Evolutionary conservation across 2,113 vertebrate genomes (phyloP).

Genomic region (Microtus ochrogaster): DNA sequence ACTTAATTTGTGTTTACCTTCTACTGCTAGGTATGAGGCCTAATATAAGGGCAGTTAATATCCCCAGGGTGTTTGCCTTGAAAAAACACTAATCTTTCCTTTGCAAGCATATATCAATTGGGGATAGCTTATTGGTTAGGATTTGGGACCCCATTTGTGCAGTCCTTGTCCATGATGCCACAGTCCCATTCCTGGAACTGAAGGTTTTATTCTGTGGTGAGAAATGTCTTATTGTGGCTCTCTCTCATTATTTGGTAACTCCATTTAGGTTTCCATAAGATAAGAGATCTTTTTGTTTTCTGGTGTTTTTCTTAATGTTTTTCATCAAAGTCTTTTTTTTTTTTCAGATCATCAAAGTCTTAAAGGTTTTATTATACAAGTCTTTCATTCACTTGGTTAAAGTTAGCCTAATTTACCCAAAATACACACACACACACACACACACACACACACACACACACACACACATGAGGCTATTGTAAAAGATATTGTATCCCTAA

Average conservation of each 20-base stretch:
- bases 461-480: not conserved
- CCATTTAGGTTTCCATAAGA: not conserved
- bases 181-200: not conserved
- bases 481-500: not conserved
- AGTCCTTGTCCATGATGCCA: not conserved
- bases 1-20: not conserved
- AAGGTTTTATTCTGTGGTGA: not conserved
- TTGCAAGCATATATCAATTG: not conserved
- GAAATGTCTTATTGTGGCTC: not conserved
- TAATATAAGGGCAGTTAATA: not conserved
- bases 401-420: not conserved
- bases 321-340: not conserved
- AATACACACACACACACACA: not conserved
- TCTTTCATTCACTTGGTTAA: not conserved
- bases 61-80: not conserved
- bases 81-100: not conserved
- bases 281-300: not conserved
- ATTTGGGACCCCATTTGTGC: not conserved
- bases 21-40: not conserved
- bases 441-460: too few relatives aligned
- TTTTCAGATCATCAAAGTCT: not conserved
- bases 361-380: not conserved
- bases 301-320: not conserved
- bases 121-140: not conserved
- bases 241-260: not conserved